Evolutionary conservation across 2,113 vertebrate species (phyloP), one percentile per base, ranked within the genome.

Genomic region (Microtus ochrogaster): DNA sequence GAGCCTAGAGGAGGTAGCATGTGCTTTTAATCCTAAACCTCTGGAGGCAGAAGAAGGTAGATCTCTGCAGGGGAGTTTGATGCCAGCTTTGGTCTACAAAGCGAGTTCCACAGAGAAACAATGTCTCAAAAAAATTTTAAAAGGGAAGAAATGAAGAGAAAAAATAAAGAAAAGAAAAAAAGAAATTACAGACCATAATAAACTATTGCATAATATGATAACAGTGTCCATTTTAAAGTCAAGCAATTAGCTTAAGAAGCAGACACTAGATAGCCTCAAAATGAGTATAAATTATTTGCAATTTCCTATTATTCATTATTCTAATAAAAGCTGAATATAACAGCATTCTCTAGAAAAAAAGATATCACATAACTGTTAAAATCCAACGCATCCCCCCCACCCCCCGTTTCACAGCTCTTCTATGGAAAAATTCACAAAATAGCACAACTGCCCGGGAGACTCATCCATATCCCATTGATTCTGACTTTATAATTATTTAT

Each of bases 201-300:
- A 96, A 94, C 61, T 95, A 4, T 91, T 97, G 90, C 63, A 90
- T 83, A 94, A 91, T 93, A 93, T 66, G 77, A 83, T 0, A 0
- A 52, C 88, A 94, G 95, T 97, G 94, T 95, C 66, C 70, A 89
- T 85, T 94, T 94, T 95, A 96, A 89, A 96, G 97, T 66, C 44
- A 89, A 96, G 73, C n/a, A 94, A 65, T 96, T 93, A 93, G 63
- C 82, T 94, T 89, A 70, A 22, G 30, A 94, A 87, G 94, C 86
- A 79, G 55, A 94, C 36, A 84, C 87, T 85, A 91, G 92, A 89
- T 78, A 70, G 70, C 61, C 65, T 95, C 49, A 93, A 96, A 96
- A 89, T 91, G 36, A 91, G 74, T 95, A 65, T 79, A 95, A 96
- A 90, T 89, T 94, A 90, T 94, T 96, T 96, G 66, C 30, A 79